Evolutionary conservation across 2,888 invertebrate genomes (phyloP), one percentile per base, ranked within the genome.

Genomic region (Congeria kusceri): DNA sequence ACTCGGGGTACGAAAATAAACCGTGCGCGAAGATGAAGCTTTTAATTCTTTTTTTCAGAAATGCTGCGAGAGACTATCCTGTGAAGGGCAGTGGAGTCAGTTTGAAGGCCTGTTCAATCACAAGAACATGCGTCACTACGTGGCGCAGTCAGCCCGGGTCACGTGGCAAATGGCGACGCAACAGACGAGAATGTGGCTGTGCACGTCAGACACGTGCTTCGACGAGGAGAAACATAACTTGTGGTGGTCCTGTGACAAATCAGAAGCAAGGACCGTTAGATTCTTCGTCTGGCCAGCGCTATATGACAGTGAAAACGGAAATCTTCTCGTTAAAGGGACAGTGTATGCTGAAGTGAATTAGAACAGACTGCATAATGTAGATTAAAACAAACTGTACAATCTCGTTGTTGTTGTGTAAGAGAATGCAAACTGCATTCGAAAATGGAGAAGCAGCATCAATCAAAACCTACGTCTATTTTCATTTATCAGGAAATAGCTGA

Each of bases 131-230:
- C 69, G 72, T 59, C 76, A 76, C 23, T 91, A 88, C 62, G 78
- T 88, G 44, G 84, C 84, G 27, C 88, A 88, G 57, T 87, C 89
- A 65, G 86, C 86, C 13, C 72, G 79, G 7, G 44, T 89, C 64
- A 87, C 90, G 13, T 91, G 91, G 91, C 91, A 91, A 61, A 91
- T 91, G 91, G 85, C 87, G n/a, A 84, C 90, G 11, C 91, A 91
- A 64, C 86, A 86, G 63, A 88, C 90, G 9, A 86, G 88, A 7
- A 91, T 91, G 91, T 80, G 65, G 39, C 79, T 91, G 7, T 83
- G 76, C 20, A 76, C 80, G 4, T 69, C 72, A 27, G 89, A 90
- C 77, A 80, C 77, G 23, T 67, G 70, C 18, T 91, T 89, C 72
- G 86, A 88, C 83, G 88, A 87, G 18, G 88, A 81, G 29, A 80